Evolutionary conservation across 2,888 invertebrate species (phyloP), one percentile per base, ranked within the genome.

Genomic region (Lochmaea capreae): DNA sequence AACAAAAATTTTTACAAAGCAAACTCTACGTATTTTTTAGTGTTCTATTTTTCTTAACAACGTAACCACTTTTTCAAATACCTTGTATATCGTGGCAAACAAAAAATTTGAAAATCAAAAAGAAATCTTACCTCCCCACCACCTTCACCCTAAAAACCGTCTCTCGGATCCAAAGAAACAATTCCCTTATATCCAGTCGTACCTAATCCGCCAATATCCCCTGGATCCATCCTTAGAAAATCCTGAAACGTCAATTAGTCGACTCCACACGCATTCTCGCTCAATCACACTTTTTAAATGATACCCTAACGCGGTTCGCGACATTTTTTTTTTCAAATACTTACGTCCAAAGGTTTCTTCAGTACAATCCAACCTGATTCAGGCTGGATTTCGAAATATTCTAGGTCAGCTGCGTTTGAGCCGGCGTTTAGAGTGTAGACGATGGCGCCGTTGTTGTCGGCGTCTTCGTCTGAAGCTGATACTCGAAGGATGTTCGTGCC

Each of bases 331-430:
- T 66, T 22, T n/a, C 18, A 22, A 12, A 90, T 91, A 97, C 97
- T 97, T 94, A 97, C 97, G 93, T 97, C 97, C 85, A 98, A 90
- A 71, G 97, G 96, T 88, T 97, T 97, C 90, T 95, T 96, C 83
- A 98, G 89, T 76, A 96, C 95, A 86, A 98, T 97, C 97, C 97
- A 98, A 85, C 98, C 98, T 83, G 97, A 97, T 87, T 97, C 97
- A 81, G 96, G 94, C 89, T 98, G 97, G 82, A 99, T 97, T 87
- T 95, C 95, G 87, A 99, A 99, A 89, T 98, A 97, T 86, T 97
- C 96, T 84, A 97, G 91, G 88, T 96, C 96, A 69, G 93, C 93
- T 12, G 95, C 93, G 87, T 97, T 96, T 83, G 93, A 94, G 1
- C 96, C 95, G 57, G 97, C 95, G 83, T 94, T 96, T 82, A 98